These are phyloP conservation scores for Synaphobranchus kaupii DNA, from an alignment of 2,797 vertebrate species.

Conservation along the genomic window DNA sequence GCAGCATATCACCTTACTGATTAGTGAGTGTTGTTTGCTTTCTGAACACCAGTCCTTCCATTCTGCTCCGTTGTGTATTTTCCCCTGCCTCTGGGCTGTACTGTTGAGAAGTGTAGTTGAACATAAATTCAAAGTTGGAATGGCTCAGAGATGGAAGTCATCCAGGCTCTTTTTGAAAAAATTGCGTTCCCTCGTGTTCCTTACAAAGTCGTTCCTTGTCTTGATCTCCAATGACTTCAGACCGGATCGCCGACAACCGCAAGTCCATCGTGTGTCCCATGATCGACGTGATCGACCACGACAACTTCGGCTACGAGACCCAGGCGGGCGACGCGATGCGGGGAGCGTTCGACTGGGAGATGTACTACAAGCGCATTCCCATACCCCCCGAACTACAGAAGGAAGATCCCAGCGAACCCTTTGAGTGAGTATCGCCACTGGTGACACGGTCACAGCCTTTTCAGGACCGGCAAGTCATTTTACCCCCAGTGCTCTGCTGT, in stretches of 20 bases:
- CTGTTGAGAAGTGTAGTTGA: background rate
- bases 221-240: conserved; percentile 55
- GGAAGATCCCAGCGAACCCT: conserved; percentile 87
- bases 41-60: background rate
- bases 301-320: conserved; percentile 92
- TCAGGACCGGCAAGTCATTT: background rate
- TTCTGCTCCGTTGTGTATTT: background rate
- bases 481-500: background rate
- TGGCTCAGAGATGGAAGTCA: background rate
- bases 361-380: conserved; percentile 97
- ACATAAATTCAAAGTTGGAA: background rate
- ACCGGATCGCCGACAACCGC: conserved; percentile 90
- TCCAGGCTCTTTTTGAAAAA: background rate
- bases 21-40: background rate
- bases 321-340: conserved; percentile 96
- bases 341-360: conserved; percentile 97
- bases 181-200: conserved; percentile 17
- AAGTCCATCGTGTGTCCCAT: conserved; percentile 94
- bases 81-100: background rate
- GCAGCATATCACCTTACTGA: too few relatives aligned
- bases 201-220: conserved; percentile 18
- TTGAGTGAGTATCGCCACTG: conserved; percentile 79
- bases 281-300: conserved; percentile 96
- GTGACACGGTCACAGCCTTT: background rate
- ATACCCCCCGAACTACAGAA: conserved; percentile 87